A percentile compares a stretch with the other conserved stretches of the same genome.
These are phyloP conservation scores for Theristus sp. DNA, from an alignment of 2,888 invertebrate species.

Conservation along the genomic window DNA sequence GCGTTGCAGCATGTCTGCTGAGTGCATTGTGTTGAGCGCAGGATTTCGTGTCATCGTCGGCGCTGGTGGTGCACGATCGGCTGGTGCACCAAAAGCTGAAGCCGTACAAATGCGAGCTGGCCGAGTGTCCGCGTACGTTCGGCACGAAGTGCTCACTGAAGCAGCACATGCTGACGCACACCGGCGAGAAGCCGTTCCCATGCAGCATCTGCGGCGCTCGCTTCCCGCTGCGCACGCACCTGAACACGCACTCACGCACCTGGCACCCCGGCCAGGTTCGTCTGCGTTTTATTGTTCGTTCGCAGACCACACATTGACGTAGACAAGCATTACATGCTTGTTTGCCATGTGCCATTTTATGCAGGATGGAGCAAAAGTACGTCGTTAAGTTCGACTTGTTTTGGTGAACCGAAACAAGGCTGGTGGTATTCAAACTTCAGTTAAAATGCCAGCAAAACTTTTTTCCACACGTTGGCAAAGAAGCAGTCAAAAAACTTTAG, in stretches of 20 bases:
- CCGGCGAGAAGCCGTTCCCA: neutral
- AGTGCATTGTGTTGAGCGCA: too few species aligned
- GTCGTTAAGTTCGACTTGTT: too few species aligned
- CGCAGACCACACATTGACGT: too few species aligned
- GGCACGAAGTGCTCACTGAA: neutral
- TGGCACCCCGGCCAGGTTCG: neutral
- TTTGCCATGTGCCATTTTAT: too few species aligned
- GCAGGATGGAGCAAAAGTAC: too few species aligned
- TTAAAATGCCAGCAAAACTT: too few species aligned
- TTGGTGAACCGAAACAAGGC: too few species aligned
- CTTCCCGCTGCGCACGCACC: neutral
- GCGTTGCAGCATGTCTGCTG: too few species aligned
- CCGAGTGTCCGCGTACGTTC: neutral
- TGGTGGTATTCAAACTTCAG: too few species aligned
- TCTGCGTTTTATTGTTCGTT: neutral
- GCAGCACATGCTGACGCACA: neutral
- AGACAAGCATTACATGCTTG: too few species aligned
- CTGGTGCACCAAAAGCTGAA: neutral
- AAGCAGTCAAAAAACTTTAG: too few species aligned
- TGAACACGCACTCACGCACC: neutral
- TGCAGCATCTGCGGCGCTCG: neutral
- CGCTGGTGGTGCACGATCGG: neutral
- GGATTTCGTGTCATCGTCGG: neutral
- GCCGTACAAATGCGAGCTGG: neutral
- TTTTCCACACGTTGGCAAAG: too few species aligned